Conservation (phyloP, 37 sponge, comb jelly and placozoan species). For the Beroe forskalii region DNA sequence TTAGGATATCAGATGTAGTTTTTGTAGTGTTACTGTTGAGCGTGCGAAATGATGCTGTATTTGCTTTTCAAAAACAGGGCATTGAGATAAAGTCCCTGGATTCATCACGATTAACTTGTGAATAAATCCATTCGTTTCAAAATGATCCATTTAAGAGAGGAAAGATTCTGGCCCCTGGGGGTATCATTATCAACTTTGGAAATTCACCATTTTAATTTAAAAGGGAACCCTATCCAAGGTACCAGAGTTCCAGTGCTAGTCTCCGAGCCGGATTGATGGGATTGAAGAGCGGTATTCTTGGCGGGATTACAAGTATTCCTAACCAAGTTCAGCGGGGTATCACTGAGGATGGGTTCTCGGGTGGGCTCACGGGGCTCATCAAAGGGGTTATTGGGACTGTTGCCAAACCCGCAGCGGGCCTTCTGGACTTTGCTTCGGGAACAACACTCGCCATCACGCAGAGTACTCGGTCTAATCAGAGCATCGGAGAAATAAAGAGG, state of each 20-base stretch:
- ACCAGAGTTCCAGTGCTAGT: slow-evolving; percentile 79
- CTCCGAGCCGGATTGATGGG: slow-evolving; percentile 85
- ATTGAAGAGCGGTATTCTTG: slow-evolving; percentile 81
- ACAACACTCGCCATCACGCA: slow-evolving; percentile 88
- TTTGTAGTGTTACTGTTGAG: too few relatives aligned
- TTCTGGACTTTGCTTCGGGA: slow-evolving; percentile 86
- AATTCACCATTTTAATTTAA: too few relatives aligned
- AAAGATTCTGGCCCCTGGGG: too few relatives aligned
- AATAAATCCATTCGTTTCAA: too few relatives aligned
- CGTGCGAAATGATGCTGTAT: too few relatives aligned
- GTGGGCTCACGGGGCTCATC: slow-evolving; percentile 83
- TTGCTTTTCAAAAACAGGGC: too few relatives aligned
- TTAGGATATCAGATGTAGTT: too few relatives aligned
- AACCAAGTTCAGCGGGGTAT: slow-evolving; percentile 57
- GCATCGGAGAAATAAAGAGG: neutral
- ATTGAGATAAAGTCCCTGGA: too few relatives aligned
- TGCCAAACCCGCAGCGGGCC: slow-evolving; percentile 92
- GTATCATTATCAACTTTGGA: too few relatives aligned
- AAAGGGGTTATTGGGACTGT: slow-evolving; percentile 91
- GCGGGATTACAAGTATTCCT: slow-evolving; percentile 90
- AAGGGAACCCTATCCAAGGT: too few relatives aligned
- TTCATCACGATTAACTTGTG: too few relatives aligned
- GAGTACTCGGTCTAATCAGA: slow-evolving; percentile 66
- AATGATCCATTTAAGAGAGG: too few relatives aligned
- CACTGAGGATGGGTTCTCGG: slow-evolving; percentile 60